Evolutionary conservation across 2,113 vertebrate species (phyloP).

Genomic region (Synodontis membranacea): DNA sequence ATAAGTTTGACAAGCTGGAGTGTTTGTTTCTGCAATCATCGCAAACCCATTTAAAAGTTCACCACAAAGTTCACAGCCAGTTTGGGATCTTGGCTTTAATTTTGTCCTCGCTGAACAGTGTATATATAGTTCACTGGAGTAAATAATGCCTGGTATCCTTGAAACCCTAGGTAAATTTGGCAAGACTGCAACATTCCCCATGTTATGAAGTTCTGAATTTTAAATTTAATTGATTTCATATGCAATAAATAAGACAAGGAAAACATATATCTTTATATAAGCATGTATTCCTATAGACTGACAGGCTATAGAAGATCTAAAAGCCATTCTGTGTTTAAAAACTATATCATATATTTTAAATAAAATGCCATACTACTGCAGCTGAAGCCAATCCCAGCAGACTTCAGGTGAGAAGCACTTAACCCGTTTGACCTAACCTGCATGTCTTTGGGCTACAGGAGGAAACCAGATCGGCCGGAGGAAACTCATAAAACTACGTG

Average conservation of each 20-base stretch:
- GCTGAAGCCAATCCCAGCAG: no score
- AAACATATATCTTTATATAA: neutral
- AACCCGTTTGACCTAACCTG: no score
- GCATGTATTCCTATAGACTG: neutral
- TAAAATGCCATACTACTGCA: neutral
- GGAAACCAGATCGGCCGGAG: no score
- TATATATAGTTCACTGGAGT: no score
- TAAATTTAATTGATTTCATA: neutral
- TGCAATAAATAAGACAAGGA: neutral
- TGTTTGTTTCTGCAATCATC: constrained; percentile 26
- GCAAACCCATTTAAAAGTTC: constrained; percentile 2
- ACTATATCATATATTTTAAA: neutral
- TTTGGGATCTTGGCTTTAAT: neutral
- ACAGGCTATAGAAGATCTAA: neutral
- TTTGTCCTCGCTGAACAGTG: neutral
- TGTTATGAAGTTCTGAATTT: neutral
- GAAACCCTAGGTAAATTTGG: no score
- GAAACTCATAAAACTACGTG: no score
- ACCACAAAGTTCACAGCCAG: neutral
- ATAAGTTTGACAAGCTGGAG: constrained; percentile 24
- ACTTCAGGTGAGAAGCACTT: no score
- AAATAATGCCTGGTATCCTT: no score
- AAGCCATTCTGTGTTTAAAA: neutral
- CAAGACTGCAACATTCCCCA: neutral
- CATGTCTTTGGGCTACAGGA: no score